Evolutionary conservation across 2,113 vertebrate genomes (phyloP).

Genomic region (Sinocyclocheilus anophthalmus): DNA sequence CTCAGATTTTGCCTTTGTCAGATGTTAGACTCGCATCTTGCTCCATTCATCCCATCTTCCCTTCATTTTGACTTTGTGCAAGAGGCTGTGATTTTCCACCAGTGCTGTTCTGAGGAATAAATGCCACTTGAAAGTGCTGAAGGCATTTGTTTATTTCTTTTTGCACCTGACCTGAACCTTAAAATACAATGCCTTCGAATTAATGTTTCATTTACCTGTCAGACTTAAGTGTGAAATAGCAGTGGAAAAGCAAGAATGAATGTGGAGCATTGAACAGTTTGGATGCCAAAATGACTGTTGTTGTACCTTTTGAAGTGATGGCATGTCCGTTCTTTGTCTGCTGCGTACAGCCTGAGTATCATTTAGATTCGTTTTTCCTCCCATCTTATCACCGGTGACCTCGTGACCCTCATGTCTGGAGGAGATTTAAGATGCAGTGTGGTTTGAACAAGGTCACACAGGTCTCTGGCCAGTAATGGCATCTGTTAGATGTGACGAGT

Average conservation of each 20-base stretch:
- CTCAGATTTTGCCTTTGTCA: conserved; percentile 62
- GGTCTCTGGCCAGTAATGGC: not conserved
- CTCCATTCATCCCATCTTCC: conserved; percentile 16
- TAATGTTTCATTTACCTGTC: conserved; percentile 27
- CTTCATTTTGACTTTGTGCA: conserved; percentile 60
- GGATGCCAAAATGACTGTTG: conserved; percentile 40
- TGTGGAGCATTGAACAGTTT: conserved; percentile 25
- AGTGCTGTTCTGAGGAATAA: conserved; percentile 61
- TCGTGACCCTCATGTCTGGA: conserved; percentile 55
- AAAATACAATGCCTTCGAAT: conserved; percentile 11
- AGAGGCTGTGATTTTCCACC: conserved; percentile 63
- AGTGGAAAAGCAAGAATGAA: not conserved
- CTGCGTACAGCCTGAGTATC: conserved; percentile 36
- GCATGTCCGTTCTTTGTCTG: conserved; percentile 53
- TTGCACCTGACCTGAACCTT: conserved; percentile 22
- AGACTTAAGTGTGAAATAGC: conserved; percentile 34
- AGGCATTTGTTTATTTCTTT: conserved; percentile 63
- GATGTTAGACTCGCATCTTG: conserved; percentile 62
- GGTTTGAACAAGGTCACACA: conserved; percentile 41
- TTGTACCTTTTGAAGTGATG: conserved; percentile 25
- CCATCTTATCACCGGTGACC: conserved; percentile 35
- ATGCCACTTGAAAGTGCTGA: conserved; percentile 65
- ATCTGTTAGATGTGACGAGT: conserved; percentile 38
- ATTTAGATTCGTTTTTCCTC: conserved; percentile 46
- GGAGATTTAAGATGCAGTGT: conserved; percentile 49